phyloP scores from a whole-genome alignment of 2,797 vertebrate genomes.

The Mycteria americana region DNA sequence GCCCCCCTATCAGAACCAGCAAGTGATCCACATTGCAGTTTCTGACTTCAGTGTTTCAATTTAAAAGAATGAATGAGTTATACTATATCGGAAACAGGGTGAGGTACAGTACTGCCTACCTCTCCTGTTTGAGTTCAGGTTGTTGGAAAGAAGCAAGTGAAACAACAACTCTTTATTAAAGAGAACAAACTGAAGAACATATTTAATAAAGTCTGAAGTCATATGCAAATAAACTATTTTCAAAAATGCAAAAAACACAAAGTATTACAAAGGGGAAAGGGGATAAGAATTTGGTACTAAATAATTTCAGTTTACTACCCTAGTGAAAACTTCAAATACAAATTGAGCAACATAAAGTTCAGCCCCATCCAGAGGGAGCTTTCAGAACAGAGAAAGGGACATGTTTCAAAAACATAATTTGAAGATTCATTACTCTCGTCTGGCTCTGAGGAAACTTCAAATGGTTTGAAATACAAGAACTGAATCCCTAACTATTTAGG shows the following conservation, averaged over 20 bases:
- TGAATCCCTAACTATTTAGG: not conserved
- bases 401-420: not conserved
- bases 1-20: not conserved
- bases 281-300: not conserved
- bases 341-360: not conserved
- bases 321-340: not conserved
- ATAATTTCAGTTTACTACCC: not conserved
- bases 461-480: not conserved
- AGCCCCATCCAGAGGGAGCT: not conserved
- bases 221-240: not conserved
- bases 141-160: not conserved
- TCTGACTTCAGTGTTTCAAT: not conserved
- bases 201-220: not conserved
- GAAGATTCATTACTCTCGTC: not conserved
- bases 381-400: not conserved
- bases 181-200: accelerated
- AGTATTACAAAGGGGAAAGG: not conserved
- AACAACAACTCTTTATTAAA: not conserved
- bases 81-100: not conserved
- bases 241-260: not conserved
- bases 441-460: not conserved
- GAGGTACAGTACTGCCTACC: not conserved
- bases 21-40: not conserved
- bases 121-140: not conserved
- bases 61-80: not conserved